Conservation (phyloP, 2,797 vertebrate genomes). For the Falco cherrug region DNA sequence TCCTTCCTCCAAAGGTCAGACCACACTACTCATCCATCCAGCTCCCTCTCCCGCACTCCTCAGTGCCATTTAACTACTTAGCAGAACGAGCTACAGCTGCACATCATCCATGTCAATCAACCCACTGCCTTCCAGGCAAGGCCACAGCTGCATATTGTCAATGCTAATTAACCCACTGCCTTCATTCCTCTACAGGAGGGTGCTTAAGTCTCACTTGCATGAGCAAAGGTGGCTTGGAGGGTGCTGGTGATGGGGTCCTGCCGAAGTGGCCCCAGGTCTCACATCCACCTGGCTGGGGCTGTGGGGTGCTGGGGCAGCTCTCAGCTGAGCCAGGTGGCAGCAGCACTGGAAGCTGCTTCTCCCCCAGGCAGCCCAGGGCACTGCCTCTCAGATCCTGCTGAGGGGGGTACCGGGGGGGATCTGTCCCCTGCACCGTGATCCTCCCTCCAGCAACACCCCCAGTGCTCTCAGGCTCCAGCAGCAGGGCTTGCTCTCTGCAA, state of each 20-base stretch:
- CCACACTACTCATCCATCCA: too few species aligned
- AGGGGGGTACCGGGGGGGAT: neutral
- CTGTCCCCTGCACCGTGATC: fast-evolving
- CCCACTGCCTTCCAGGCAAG: too few species aligned
- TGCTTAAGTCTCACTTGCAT: too few species aligned
- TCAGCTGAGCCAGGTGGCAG: neutral
- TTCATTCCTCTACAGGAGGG: too few species aligned
- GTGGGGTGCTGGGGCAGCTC: neutral
- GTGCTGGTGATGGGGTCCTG: neutral
- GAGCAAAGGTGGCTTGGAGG: neutral
- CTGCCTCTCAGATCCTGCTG: neutral
- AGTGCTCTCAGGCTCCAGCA: fast-evolving
- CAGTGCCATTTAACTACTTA: too few species aligned
- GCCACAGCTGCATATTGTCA: too few species aligned
- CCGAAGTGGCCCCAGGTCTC: neutral
- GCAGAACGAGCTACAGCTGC: too few species aligned
- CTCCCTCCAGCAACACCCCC: neutral
- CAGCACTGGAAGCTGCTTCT: neutral
- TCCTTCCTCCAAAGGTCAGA: too few species aligned
- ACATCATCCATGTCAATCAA: too few species aligned
- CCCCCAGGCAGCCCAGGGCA: neutral
- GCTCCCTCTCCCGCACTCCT: too few species aligned
- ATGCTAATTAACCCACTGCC: too few species aligned
- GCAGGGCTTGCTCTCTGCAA: neutral
- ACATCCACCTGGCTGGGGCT: neutral